Evolutionary conservation across 2,113 vertebrate genomes (phyloP).

Genomic region (Aptenodytes patagonicus): DNA sequence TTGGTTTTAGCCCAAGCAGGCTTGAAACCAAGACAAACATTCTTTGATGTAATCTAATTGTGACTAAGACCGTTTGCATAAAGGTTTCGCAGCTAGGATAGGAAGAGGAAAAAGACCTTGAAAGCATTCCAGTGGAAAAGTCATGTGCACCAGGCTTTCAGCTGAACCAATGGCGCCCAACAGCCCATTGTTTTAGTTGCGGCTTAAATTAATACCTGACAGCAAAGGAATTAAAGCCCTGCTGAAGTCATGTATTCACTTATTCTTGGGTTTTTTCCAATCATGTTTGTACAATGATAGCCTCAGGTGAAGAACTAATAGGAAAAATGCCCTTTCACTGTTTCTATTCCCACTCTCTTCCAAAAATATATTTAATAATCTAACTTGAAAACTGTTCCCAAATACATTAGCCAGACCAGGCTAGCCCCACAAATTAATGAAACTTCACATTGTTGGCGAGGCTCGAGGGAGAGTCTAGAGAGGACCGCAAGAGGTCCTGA

Average conservation of each 20-base stretch:
- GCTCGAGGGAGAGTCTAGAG: not conserved
- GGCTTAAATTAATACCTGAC: constrained; percentile 55
- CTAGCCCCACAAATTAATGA: not conserved
- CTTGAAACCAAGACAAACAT: constrained; percentile 76
- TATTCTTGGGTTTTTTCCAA: not conserved
- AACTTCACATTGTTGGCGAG: not conserved
- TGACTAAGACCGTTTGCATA: constrained; percentile 64
- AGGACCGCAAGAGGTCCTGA: not conserved
- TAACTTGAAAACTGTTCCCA: not conserved
- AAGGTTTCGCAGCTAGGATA: constrained; percentile 46
- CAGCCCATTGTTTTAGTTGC: constrained; percentile 5
- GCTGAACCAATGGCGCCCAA: constrained; percentile 1
- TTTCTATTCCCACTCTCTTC: not conserved
- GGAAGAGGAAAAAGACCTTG: constrained; percentile 61
- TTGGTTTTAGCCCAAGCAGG: constrained; percentile 76
- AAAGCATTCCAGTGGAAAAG: constrained; percentile 63
- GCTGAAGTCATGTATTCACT: constrained; percentile 3
- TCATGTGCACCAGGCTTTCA: not conserved
- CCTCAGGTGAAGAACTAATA: constrained; percentile 27
- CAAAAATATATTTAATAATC: constrained; percentile 21
- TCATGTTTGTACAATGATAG: not conserved
- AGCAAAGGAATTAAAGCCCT: constrained; percentile 18
- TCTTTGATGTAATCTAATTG: constrained; percentile 68
- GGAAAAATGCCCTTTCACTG: not conserved
- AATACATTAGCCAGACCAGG: not conserved